These are phyloP conservation scores for Chanos chanos DNA, from an alignment of 2,797 vertebrate species.

Conservation along the genomic window DNA sequence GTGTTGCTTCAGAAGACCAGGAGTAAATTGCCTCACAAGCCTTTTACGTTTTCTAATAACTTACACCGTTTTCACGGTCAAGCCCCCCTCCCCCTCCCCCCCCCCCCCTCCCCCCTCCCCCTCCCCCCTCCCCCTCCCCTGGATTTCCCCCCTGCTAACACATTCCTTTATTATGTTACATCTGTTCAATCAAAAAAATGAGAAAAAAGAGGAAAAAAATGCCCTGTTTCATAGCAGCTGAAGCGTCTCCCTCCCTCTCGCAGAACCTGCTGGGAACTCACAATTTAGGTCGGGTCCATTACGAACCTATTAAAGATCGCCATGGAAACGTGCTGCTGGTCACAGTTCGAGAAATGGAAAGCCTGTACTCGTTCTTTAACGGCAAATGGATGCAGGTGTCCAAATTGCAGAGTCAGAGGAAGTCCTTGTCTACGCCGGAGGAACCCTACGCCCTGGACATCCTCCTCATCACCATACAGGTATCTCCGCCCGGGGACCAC, in stretches of 20 bases:
- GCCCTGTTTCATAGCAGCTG: slow-evolving; percentile 9
- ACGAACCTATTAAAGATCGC: slow-evolving; percentile 94
- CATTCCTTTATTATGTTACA: too few species aligned
- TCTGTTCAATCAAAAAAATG: too few species aligned
- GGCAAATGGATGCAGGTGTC: slow-evolving; percentile 95
- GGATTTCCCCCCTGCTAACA: background rate
- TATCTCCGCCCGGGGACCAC: slow-evolving; percentile 41
- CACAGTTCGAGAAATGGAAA: slow-evolving; percentile 87
- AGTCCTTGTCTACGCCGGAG: slow-evolving; percentile 95
- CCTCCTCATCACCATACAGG: slow-evolving; percentile 96
- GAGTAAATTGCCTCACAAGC: slow-evolving; percentile 24
- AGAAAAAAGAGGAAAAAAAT: too few species aligned
- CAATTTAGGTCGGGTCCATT: slow-evolving; percentile 91
- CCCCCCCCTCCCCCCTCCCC: background rate
- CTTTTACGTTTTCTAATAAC: slow-evolving; percentile 24
- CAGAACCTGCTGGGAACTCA: slow-evolving; percentile 95
- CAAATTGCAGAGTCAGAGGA: slow-evolving; percentile 96
- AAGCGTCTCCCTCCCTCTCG: slow-evolving; percentile 1
- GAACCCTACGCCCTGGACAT: slow-evolving; percentile 95
- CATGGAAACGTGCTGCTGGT: slow-evolving; percentile 93
- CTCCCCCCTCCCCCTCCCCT: background rate
- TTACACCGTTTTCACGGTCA: slow-evolving; percentile 6
- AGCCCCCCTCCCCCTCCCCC: background rate
- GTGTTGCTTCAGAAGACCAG: slow-evolving; percentile 3
- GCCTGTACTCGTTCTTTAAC: slow-evolving; percentile 85